Evolutionary conservation across 2,888 invertebrate genomes (phyloP).

Genomic region (Polymixis lichenea): DNA sequence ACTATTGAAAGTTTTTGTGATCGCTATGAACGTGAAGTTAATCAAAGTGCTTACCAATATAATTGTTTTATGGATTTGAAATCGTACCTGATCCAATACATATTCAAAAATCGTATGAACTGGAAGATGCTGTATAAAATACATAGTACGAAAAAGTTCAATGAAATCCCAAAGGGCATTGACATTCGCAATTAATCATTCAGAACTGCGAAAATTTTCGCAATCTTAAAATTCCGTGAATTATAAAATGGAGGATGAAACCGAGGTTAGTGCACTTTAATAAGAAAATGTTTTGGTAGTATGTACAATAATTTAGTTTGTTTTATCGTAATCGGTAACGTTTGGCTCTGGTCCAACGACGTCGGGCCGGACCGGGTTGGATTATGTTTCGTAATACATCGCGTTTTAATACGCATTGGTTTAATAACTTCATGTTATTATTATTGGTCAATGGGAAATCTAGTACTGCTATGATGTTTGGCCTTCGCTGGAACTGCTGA

Average conservation of each 20-base stretch:
- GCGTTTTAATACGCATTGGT: conserved; percentile 52
- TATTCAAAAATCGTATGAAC: not conserved
- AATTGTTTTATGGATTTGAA: not conserved
- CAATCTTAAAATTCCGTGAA: not conserved
- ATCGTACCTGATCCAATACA: not conserved
- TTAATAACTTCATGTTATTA: conserved; percentile 44
- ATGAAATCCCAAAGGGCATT: conserved; percentile 41
- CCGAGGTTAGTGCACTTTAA: conserved; percentile 64
- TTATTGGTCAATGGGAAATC: conserved; percentile 2
- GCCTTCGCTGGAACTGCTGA: not conserved
- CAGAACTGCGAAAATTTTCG: conserved; percentile 15
- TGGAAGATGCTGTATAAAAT: not conserved
- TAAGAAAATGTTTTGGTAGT: conserved; percentile 45
- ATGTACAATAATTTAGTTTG: conserved; percentile 54
- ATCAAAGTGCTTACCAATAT: conserved; percentile 4
- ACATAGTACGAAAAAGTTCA: conserved; percentile 8
- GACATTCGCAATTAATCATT: conserved; percentile 28
- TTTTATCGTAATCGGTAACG: conserved; percentile 57
- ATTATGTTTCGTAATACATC: conserved; percentile 56
- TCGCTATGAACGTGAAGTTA: not conserved
- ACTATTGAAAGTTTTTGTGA: not conserved
- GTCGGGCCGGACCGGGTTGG: conserved; percentile 24
- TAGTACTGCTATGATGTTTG: conserved; percentile 18
- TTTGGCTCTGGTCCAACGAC: conserved; percentile 61
- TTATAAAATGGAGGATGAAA: conserved; percentile 59